These are phyloP conservation scores for Anisognathus igniventris DNA, from an alignment of 2,797 vertebrate genomes.

Conservation along the genomic window DNA sequence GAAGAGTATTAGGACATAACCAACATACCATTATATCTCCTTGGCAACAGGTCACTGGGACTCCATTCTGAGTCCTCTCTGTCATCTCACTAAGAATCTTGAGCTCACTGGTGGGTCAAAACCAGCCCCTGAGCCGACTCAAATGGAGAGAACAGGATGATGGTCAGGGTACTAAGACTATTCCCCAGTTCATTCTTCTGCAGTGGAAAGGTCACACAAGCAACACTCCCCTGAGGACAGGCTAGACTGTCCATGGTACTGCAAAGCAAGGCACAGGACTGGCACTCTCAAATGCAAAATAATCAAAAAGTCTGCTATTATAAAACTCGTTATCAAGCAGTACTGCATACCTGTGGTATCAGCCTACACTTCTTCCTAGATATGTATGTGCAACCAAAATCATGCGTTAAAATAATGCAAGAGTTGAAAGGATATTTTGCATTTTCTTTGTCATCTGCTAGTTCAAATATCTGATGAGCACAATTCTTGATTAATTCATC, in stretches of 20 bases:
- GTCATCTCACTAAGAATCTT: neutral
- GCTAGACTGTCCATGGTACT: neutral
- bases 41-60: neutral
- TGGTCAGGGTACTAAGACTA: neutral
- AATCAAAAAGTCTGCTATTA: neutral
- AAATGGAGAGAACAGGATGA: neutral
- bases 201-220: neutral
- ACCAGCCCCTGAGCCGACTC: neutral
- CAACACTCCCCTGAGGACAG: neutral
- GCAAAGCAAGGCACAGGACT: neutral
- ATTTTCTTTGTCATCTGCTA: constrained; percentile 84
- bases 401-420: neutral
- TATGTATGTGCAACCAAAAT: neutral
- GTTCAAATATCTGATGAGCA: constrained; percentile 85
- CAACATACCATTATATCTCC: neutral
- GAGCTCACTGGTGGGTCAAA: neutral
- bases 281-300: neutral
- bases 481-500: constrained; percentile 89
- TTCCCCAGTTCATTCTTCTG: neutral
- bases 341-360: neutral
- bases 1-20: neutral
- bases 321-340: neutral
- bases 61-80: neutral
- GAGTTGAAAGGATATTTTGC: constrained; percentile 87
- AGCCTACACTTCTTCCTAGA: neutral